These are phyloP conservation scores for Platycheirus albimanus DNA, from an alignment of 2,888 invertebrate genomes.

Conservation along the genomic window DNA sequence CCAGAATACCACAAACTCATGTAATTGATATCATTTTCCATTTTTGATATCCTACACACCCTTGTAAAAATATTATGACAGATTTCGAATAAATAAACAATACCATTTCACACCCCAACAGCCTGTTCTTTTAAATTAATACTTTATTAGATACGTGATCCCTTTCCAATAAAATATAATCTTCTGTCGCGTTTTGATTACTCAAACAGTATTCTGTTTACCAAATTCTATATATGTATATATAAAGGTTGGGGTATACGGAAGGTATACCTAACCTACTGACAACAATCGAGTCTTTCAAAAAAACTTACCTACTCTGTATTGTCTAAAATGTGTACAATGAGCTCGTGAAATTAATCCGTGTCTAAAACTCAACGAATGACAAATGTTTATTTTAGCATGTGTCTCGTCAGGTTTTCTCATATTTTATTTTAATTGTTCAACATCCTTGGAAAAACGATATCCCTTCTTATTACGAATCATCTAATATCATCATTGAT, in stretches of 20 bases:
- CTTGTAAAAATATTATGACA: conserved; percentile 50
- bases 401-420: conserved; percentile 13
- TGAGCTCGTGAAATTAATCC: conserved; percentile 67
- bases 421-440: conserved; percentile 61
- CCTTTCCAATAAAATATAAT: conserved; percentile 32
- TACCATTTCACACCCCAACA: conserved; percentile 54
- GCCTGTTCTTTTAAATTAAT: conserved; percentile 35
- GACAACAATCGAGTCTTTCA: conserved; percentile 9
- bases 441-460: conserved; percentile 62
- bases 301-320: conserved; percentile 59
- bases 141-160: not conserved
- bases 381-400: conserved; percentile 66
- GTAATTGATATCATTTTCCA: conserved; percentile 58
- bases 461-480: conserved; percentile 41
- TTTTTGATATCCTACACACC: conserved; percentile 51
- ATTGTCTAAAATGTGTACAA: conserved; percentile 47
- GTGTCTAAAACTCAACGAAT: conserved; percentile 52
- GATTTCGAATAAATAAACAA: conserved; percentile 32
- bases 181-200: conserved; percentile 30
- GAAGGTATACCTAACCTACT: not conserved
- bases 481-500: conserved; percentile 55
- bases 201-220: conserved; percentile 8
- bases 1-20: not conserved
- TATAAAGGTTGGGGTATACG: not conserved
- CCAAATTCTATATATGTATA: not conserved